Evolutionary conservation across 2,113 vertebrate species (phyloP), one percentile per base, ranked within the genome.

Genomic region (Electrona antarctica): DNA sequence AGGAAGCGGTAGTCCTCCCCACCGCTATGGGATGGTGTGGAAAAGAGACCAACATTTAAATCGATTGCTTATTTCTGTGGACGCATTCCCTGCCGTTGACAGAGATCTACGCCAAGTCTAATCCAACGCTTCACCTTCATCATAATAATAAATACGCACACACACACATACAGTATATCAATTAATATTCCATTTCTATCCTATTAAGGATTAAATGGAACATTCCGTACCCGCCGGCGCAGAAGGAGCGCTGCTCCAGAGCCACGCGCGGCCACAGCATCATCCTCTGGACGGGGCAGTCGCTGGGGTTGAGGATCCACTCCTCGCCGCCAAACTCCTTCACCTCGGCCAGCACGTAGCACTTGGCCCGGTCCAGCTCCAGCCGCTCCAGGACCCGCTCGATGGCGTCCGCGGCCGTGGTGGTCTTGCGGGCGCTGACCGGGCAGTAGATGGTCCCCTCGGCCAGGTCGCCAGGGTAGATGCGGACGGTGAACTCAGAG

Each of bases 241-340:
- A 92, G 8, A 88, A 69, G 0, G 87, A 69, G 8, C 95, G 95
- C 87, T 97, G 97, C 92, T 99, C 97, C 56, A 99, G 86, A 1
- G 98, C 98, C 90, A 95, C 93, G 1, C 97, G 96, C 0, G 98
- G 98, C 98, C 98, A 99, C 73, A 99, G 88, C 97, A 99, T 96
- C 98, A 99, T 98, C 85, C 98, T 95, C 71, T 99, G 97, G 84
- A 97, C 97, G 0, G 98, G 98, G 83, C 95, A 97, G 90, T 99
- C 98, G 12, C 91, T 94, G 61, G 98, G 97, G 91, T 98, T 99
- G 84, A 99, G 95, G 80, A 99, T 98, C 97, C 98, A 99, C 91
- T 99, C 98, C 79, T 99, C 97, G 58, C 98, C 98, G 0, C 98
- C 98, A 5, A 98, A 99, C 86, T 99, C 98, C 87, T 98, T 99